phyloP scores from a whole-genome alignment of 2,888 invertebrate species.

The Linnaemya tessellans region DNA sequence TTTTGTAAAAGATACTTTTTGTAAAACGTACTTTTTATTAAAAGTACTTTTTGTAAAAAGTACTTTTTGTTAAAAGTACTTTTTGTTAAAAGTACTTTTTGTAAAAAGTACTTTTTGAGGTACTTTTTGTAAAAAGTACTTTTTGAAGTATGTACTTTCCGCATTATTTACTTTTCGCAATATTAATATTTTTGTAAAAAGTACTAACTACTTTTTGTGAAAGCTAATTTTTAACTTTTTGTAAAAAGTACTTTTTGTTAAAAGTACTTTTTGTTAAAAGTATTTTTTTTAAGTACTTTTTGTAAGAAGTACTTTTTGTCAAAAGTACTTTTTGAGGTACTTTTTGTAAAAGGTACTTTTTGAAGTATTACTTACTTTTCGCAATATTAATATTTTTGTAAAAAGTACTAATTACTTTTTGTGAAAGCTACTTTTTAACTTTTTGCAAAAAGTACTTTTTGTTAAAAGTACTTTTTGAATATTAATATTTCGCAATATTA shows the following conservation, averaged over 20 bases:
- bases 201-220: no score
- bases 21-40: not conserved
- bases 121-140: slow-evolving; percentile 1
- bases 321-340: no score
- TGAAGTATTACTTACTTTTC: no score
- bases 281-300: no score
- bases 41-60: not conserved
- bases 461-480: not conserved
- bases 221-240: no score
- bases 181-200: not conserved
- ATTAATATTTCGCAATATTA: no score
- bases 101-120: not conserved
- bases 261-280: no score
- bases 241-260: no score
- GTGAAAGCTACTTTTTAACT: not conserved
- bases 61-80: not conserved
- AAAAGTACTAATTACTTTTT: not conserved
- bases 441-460: not conserved
- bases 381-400: no score
- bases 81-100: not conserved
- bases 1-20: not conserved
- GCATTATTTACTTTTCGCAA: no score
- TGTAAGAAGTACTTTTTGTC: not conserved
- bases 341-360: not conserved
- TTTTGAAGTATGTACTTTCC: no score